Conservation (phyloP, 53 echinoderm and acorn worm species). For the Antedon mediterranea region DNA sequence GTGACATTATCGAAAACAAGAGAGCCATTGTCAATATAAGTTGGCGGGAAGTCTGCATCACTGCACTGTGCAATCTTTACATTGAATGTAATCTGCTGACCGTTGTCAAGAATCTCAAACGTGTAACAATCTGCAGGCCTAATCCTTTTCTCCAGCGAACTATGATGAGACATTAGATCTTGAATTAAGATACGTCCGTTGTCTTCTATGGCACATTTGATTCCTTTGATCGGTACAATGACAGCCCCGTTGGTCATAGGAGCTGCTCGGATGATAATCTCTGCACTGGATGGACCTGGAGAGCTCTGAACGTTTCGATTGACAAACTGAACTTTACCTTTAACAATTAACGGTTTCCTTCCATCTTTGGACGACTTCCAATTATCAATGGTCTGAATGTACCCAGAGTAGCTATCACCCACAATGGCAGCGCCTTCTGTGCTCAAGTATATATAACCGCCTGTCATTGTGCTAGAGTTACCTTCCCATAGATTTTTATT, state of each 20-base stretch:
- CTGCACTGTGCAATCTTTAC: neutral
- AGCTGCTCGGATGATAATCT: neutral
- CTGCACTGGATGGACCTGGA: slow-evolving; percentile 7
- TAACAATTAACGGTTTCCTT: neutral
- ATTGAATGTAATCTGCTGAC: neutral
- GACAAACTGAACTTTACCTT: slow-evolving; percentile 44
- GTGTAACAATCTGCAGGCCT: slow-evolving; percentile 20
- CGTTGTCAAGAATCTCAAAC: slow-evolving; percentile 6
- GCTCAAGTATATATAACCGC: slow-evolving; percentile 45
- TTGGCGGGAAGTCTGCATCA: neutral
- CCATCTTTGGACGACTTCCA: slow-evolving; percentile 8
- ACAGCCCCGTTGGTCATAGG: slow-evolving; percentile 2
- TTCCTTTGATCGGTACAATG: slow-evolving; percentile 9
- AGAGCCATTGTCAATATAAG: neutral
- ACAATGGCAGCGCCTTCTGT: slow-evolving; percentile 39
- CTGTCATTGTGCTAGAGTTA: neutral
- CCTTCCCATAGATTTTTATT: slow-evolving; percentile 27
- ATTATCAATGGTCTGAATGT: slow-evolving; percentile 32
- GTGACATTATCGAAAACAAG: neutral
- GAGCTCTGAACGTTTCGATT: slow-evolving; percentile 4
- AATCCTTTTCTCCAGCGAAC: neutral
- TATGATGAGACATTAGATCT: slow-evolving; percentile 1
- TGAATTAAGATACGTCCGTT: slow-evolving; percentile 3
- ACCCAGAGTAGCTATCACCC: slow-evolving; percentile 21
- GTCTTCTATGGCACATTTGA: neutral